Evolutionary conservation across 2,888 invertebrate species (phyloP).

Genomic region (Phaonia tiefii): DNA sequence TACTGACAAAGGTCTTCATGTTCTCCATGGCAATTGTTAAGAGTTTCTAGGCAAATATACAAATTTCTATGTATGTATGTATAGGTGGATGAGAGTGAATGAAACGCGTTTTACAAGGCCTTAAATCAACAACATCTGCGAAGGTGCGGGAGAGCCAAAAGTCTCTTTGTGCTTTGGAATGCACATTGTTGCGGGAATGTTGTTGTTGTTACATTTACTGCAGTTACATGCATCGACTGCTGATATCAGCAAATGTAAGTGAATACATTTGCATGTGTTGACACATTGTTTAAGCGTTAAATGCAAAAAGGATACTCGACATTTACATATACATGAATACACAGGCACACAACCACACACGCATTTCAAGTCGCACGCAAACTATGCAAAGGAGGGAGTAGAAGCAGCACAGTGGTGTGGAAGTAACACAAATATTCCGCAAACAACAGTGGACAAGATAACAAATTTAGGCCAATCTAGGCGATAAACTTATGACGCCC

Average conservation of each 20-base stretch:
- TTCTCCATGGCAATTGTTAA: conserved; percentile 51
- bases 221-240: conserved; percentile 23
- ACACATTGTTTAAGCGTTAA: conserved; percentile 34
- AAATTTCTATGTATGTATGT: conserved; percentile 31
- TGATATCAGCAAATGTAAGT: conserved; percentile 28
- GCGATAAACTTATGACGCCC: too few relatives aligned
- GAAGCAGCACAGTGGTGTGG: too few relatives aligned
- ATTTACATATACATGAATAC: background rate
- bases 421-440: too few relatives aligned
- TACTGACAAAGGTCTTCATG: conserved; percentile 58
- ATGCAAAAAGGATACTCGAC: conserved; percentile 18
- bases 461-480: too few relatives aligned
- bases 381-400: too few relatives aligned
- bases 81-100: background rate
- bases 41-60: conserved; percentile 62
- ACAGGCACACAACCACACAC: background rate
- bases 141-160: background rate
- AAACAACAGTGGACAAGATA: too few relatives aligned
- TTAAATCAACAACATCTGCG: conserved; percentile 50
- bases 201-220: conserved; percentile 42
- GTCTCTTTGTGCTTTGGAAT: background rate
- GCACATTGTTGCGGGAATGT: conserved; percentile 51
- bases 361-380: too few relatives aligned
- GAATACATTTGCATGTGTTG: conserved; percentile 37
- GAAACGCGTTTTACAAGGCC: too few relatives aligned